A percentile compares a stretch with the other conserved stretches of the same genome.
Conservation (phyloP, 2,797 vertebrate genomes). For the Meda fulgida region DNA sequence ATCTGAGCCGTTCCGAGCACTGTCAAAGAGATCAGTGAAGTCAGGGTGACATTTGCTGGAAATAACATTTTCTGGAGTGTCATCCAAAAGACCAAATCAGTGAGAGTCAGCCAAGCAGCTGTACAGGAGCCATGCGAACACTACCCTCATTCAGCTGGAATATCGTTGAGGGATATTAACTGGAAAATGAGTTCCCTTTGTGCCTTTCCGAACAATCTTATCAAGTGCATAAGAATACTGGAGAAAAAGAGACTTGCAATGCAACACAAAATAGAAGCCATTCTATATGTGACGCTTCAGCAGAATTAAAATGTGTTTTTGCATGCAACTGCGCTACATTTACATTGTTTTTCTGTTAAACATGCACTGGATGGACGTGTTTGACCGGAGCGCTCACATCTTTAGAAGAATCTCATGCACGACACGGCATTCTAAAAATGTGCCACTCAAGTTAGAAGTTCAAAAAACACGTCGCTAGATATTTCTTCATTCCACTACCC, state of each 20-base stretch:
- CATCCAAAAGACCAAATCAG: slow-evolving; percentile 41
- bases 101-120: slow-evolving; percentile 24
- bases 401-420: not conserved
- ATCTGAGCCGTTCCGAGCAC: slow-evolving; percentile 32
- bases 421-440: not conserved
- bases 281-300: not conserved
- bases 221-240: slow-evolving; percentile 17
- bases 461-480: too few relatives aligned
- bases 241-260: not conserved
- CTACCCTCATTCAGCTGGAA: slow-evolving; percentile 17
- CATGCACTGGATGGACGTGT: not conserved
- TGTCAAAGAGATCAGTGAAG: slow-evolving; percentile 40
- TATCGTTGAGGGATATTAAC: slow-evolving; percentile 43
- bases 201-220: slow-evolving; percentile 15
- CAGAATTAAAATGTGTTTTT: not conserved
- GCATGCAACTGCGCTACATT: not conserved
- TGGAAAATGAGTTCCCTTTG: slow-evolving; percentile 5
- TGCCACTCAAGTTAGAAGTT: not conserved
- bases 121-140: slow-evolving; percentile 4
- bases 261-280: not conserved
- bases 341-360: not conserved
- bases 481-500: too few relatives aligned
- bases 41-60: slow-evolving; percentile 49
- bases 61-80: slow-evolving; percentile 38
- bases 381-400: not conserved